phyloP scores from a whole-genome alignment of 2,113 vertebrate species.

The Callionymus lyra region DNA sequence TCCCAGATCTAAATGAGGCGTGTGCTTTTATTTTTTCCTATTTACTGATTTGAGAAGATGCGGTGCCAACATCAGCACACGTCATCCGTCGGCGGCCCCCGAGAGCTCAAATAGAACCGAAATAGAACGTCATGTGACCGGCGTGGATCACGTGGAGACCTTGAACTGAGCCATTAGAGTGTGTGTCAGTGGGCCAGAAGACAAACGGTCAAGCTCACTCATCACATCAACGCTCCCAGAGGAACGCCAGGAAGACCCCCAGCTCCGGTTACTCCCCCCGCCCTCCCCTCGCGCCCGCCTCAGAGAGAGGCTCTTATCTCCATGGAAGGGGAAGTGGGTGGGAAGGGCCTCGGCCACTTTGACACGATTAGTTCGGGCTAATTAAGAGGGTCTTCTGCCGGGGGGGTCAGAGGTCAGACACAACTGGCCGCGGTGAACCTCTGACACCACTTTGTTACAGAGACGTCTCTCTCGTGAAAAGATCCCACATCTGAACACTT shows the following conservation, averaged over 20 bases:
- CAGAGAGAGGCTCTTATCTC: slow-evolving; percentile 54
- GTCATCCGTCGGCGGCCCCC: slow-evolving; percentile 23
- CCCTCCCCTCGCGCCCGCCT: not conserved
- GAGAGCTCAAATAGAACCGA: slow-evolving; percentile 10
- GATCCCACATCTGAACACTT: too few species aligned
- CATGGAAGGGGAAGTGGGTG: slow-evolving; percentile 50
- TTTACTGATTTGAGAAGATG: too few species aligned
- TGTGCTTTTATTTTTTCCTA: too few species aligned
- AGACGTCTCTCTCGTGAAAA: too few species aligned
- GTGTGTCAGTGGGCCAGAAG: slow-evolving; percentile 32
- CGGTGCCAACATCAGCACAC: too few species aligned
- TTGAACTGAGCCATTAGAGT: slow-evolving; percentile 54
- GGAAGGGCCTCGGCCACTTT: slow-evolving; percentile 40
- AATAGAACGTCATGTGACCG: slow-evolving; percentile 21
- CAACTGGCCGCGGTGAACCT: slow-evolving; percentile 7
- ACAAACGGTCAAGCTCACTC: slow-evolving; percentile 70
- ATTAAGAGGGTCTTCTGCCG: slow-evolving; percentile 49
- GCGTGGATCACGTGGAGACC: slow-evolving; percentile 19
- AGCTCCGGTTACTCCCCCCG: slow-evolving; percentile 35
- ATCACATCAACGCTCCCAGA: slow-evolving; percentile 52
- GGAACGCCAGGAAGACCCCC: slow-evolving; percentile 13
- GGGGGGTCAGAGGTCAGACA: slow-evolving; percentile 44
- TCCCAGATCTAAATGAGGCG: too few species aligned
- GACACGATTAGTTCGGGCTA: slow-evolving; percentile 58
- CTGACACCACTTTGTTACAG: too few species aligned